Conservation (phyloP, 2,113 vertebrate genomes). For the Callipepla squamata region DNA sequence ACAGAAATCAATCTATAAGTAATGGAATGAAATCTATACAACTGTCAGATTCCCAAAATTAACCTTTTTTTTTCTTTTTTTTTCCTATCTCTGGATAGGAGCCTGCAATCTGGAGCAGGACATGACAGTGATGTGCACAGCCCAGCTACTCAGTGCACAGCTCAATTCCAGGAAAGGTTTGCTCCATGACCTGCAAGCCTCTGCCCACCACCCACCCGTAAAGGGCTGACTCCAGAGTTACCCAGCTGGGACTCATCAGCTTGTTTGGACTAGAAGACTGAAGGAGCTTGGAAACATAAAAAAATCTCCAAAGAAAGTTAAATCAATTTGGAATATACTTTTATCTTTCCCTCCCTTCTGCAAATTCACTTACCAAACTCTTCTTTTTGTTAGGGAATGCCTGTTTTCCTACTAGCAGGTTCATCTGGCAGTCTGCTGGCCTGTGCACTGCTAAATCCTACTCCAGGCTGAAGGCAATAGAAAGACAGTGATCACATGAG, state of each 20-base stretch:
- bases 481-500: not conserved
- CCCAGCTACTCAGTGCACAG: not conserved
- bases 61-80: not conserved
- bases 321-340: not conserved
- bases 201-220: not conserved
- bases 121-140: fast-evolving
- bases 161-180: not conserved
- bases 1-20: not conserved
- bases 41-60: not conserved
- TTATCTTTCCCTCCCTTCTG: not conserved
- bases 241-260: not conserved
- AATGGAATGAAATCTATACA: not conserved
- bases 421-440: not conserved
- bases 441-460: not conserved
- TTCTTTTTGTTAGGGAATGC: not conserved
- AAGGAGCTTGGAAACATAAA: not conserved
- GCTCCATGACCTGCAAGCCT: not conserved
- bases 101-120: not conserved
- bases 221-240: not conserved
- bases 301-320: not conserved
- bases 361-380: not conserved
- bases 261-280: not conserved
- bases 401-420: not conserved
- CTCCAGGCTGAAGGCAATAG: not conserved
- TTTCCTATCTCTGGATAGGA: not conserved